These are phyloP conservation scores for Eueremaeus valkanovi DNA, from an alignment of 2,888 invertebrate species.

Conservation along the genomic window DNA sequence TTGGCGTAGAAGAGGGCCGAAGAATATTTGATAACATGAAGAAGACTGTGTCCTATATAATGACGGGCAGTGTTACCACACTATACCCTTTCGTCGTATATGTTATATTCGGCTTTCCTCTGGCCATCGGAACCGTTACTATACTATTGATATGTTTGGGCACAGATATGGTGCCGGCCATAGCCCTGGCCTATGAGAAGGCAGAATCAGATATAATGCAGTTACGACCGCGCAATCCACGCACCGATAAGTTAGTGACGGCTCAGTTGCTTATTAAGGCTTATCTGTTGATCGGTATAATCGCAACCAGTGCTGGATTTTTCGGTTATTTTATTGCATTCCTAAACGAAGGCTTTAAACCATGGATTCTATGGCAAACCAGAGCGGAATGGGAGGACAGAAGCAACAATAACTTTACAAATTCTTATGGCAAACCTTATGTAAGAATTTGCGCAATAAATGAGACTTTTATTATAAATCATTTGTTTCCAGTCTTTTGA, in stretches of 20 bases:
- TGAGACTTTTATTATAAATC: background rate
- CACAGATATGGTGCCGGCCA: slow-evolving; percentile 55
- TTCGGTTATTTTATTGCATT: slow-evolving; percentile 70
- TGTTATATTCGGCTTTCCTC: slow-evolving; percentile 52
- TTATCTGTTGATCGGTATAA: slow-evolving; percentile 77
- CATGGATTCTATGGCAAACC: too few relatives aligned
- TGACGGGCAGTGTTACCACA: slow-evolving; percentile 54
- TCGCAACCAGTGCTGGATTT: slow-evolving; percentile 59
- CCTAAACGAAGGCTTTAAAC: too few relatives aligned
- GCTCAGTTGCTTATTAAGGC: slow-evolving; percentile 74
- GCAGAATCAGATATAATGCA: slow-evolving; percentile 56
- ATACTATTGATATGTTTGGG: slow-evolving; percentile 54
- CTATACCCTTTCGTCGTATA: slow-evolving; percentile 54
- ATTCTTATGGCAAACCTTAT: too few relatives aligned
- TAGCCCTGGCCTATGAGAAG: slow-evolving; percentile 53
- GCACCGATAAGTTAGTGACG: slow-evolving; percentile 56
- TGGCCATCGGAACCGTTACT: slow-evolving; percentile 53
- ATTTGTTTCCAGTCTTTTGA: slow-evolving; percentile 49
- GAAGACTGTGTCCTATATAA: slow-evolving; percentile 53
- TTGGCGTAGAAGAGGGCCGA: slow-evolving; percentile 54
- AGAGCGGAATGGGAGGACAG: too few relatives aligned
- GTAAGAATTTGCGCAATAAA: too few relatives aligned
- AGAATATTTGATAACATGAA: slow-evolving; percentile 43
- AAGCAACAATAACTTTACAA: background rate
- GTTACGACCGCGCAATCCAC: slow-evolving; percentile 57